A percentile compares a stretch with the other conserved stretches of the same genome.
Evolutionary conservation across 2,888 invertebrate genomes (phyloP).

Genomic region (Megaustenia siamemsis): DNA sequence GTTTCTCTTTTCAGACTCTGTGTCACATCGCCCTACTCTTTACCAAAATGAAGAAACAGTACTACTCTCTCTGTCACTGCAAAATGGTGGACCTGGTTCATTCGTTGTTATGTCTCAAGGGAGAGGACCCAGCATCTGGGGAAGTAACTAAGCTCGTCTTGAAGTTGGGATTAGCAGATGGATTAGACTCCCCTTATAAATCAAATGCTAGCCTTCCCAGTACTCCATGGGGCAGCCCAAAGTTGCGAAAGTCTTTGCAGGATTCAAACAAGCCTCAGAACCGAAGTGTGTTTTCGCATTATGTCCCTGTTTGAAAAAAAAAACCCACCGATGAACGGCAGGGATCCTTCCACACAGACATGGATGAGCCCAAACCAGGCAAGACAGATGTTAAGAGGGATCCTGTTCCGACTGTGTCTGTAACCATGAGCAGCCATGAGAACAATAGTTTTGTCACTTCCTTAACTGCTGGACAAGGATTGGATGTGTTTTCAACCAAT

Average conservation of each 20-base stretch:
- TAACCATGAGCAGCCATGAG: constrained; percentile 45
- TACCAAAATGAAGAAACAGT: constrained; percentile 70
- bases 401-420: constrained; percentile 6
- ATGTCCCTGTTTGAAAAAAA: constrained; percentile 72
- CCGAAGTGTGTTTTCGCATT: constrained; percentile 54
- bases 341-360: constrained; percentile 70
- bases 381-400: not conserved
- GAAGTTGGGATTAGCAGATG: constrained; percentile 63
- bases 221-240: constrained; percentile 61
- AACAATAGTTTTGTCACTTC: constrained; percentile 9
- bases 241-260: constrained; percentile 55
- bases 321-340: constrained; percentile 66
- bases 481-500: constrained; percentile 5
- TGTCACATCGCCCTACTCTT: constrained; percentile 68
- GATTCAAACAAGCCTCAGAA: constrained; percentile 61
- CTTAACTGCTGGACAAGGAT: not conserved
- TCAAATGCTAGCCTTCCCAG: constrained; percentile 59
- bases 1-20: constrained; percentile 63
- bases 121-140: constrained; percentile 53
- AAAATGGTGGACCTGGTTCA: constrained; percentile 65
- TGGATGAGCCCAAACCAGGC: not conserved
- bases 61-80: constrained; percentile 68
- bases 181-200: constrained; percentile 59
- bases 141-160: constrained; percentile 65
- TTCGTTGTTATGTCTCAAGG: constrained; percentile 61